Base-by-base conservation (phyloP, 2,888 invertebrate species). In the Ceraclea dissimilis region DNA sequence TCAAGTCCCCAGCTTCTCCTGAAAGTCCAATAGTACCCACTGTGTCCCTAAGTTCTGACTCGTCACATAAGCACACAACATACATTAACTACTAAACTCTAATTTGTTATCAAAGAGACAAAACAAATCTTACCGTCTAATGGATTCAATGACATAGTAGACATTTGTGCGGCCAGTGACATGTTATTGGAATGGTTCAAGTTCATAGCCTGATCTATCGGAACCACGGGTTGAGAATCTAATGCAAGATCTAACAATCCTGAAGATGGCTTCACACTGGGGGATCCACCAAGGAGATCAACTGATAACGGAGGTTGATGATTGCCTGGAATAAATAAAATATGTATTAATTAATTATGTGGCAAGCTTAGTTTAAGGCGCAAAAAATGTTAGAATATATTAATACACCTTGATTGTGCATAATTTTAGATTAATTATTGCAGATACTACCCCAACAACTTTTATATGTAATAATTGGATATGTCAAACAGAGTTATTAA, bases 1-100 rank as follows among this genome's bases (percentile, higher is more conserved):
- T 56, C 51, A 26, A 46, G 52, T 56, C 58, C 49, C 63, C 57
- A 20, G 58, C 48, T 60, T 62, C 48, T 51, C 60, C 62, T 64
- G 61, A 63, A 61, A 66, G 53, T 31, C 58, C 60, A 62, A 62
- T 54, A 62, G 56, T 56, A 60, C 58, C 58, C 58, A 54, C 62
- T 62, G 60, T 62, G 62, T 60, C 54, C 60, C 60, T 48, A 58
- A 56, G 52, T 49, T 49, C 50, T 54, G 18, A 54, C 31, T 58
- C 34, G 50, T 21, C 54, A 58, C 58, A 57, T 53, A n/a, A n/a
- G n/a, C n/a, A n/a, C n/a, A n/a, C n/a, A n/a, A n/a, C n/a, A 53
- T 51, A 58, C 6, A 26, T 54, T 47, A 54, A 39, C 20, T 16
- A 52, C 26, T 51, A 46, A 46, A 46, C 13, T 26, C 26, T 18